Conservation (phyloP, 2,797 vertebrate genomes). For the Falco cherrug region DNA sequence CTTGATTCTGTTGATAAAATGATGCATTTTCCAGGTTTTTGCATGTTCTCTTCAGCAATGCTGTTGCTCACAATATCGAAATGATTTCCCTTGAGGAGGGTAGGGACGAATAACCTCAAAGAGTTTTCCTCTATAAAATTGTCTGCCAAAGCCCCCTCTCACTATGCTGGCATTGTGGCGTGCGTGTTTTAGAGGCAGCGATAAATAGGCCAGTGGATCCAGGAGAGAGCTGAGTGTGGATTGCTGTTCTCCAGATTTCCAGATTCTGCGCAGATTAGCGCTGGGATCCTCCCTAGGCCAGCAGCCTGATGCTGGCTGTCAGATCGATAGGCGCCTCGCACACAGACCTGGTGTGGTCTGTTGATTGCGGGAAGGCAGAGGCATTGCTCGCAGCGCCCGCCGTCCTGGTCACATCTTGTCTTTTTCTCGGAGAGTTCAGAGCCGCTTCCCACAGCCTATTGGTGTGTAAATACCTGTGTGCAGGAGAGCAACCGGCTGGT, state of each 20-base stretch:
- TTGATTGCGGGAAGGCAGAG: background rate
- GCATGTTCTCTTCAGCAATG: background rate
- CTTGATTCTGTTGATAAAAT: conserved; percentile 21
- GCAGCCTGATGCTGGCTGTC: conserved; percentile 9
- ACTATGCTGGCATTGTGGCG: background rate
- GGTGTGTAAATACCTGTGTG: background rate
- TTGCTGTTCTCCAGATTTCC: background rate
- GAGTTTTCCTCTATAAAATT: background rate
- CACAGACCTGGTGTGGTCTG: background rate
- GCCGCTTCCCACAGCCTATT: background rate
- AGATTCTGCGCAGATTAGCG: background rate
- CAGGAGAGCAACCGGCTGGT: background rate
- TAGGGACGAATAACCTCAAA: background rate
- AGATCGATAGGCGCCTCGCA: background rate
- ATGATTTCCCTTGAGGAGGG: background rate
- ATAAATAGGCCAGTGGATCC: background rate
- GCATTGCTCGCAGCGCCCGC: background rate
- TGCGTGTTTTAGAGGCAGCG: background rate
- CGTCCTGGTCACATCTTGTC: background rate
- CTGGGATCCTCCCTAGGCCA: background rate
- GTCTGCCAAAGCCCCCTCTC: background rate
- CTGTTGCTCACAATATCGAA: background rate
- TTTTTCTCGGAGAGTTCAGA: background rate
- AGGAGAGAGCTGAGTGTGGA: background rate
- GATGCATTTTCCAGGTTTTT: background rate